These are phyloP conservation scores for Spongia lamella DNA, from an alignment of 37 sponge, comb jelly and placozoan species.

Conservation along the genomic window DNA sequence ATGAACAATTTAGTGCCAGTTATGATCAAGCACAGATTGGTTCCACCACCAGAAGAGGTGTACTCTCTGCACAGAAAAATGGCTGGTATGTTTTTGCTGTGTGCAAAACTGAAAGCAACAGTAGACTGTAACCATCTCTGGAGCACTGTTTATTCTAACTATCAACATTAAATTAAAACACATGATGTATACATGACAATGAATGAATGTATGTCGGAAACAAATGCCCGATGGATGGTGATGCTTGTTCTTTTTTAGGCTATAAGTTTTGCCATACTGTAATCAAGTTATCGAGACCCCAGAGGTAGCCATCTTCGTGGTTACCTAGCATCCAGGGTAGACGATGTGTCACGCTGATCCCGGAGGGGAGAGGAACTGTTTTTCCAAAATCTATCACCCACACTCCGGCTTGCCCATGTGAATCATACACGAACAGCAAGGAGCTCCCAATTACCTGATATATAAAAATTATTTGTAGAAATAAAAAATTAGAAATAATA, in stretches of 20 bases:
- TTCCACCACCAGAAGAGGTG: conserved; percentile 90
- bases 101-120: conserved; percentile 67
- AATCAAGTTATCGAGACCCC: conserved; percentile 95
- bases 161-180: conserved; percentile 10
- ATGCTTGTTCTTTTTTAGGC: neutral
- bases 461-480: neutral
- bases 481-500: neutral
- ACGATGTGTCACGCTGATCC: conserved; percentile 59
- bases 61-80: conserved; percentile 90
- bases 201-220: neutral
- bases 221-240: neutral
- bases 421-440: conserved; percentile 90
- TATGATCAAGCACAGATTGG: conserved; percentile 77
- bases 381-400: conserved; percentile 99
- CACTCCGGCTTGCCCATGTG: conserved; percentile 53
- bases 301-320: conserved; percentile 97
- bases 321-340: conserved; percentile 87
- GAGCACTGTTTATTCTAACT: conserved; percentile 45
- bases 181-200: neutral
- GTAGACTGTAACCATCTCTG: conserved; percentile 76
- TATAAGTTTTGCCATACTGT: conserved; percentile 56
- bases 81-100: conserved; percentile 88
- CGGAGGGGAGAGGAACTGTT: conserved; percentile 68
- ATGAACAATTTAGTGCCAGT: conserved; percentile 71
- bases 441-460: conserved; percentile 91